Evolutionary conservation across 2,113 vertebrate species (phyloP).

Genomic region (Polyodon spathula): DNA sequence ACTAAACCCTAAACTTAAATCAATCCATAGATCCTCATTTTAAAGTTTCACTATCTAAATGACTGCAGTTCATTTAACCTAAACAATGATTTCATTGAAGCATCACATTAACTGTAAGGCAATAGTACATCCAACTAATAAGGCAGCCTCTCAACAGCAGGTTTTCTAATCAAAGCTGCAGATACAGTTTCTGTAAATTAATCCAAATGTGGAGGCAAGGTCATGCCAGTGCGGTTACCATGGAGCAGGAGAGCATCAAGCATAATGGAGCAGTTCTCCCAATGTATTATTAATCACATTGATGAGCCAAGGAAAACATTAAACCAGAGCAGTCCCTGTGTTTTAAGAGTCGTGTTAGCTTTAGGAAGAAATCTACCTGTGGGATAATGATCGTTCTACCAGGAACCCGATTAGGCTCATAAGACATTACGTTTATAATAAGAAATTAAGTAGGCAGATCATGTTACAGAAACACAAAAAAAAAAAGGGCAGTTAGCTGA

Average conservation of each 20-base stretch:
- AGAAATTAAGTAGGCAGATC: too few relatives aligned
- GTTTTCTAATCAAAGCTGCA: slow-evolving; percentile 5
- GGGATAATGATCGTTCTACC: too few relatives aligned
- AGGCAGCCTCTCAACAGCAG: neutral
- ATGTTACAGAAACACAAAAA: too few relatives aligned
- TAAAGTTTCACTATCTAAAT: too few relatives aligned
- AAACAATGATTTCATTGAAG: neutral
- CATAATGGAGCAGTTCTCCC: slow-evolving; percentile 4
- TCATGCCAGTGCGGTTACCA: slow-evolving; percentile 2
- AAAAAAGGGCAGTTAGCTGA: too few relatives aligned
- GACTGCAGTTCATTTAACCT: too few relatives aligned
- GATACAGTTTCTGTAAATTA: slow-evolving; percentile 5
- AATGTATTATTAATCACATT: neutral
- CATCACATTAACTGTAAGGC: neutral
- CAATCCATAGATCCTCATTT: too few relatives aligned
- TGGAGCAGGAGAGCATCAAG: neutral
- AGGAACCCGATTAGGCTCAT: too few relatives aligned
- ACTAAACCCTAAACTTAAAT: too few relatives aligned
- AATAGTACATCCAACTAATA: neutral
- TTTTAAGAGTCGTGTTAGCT: neutral
- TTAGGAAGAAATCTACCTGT: neutral
- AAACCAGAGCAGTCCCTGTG: neutral
- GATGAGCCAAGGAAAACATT: neutral
- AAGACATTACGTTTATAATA: too few relatives aligned
- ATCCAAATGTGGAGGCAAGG: neutral